Percentiles rank a stretch among this genome's conserved stretches.
These are phyloP conservation scores for Pogonophryne albipinna DNA, from an alignment of 2,797 vertebrate genomes.

Conservation along the genomic window DNA sequence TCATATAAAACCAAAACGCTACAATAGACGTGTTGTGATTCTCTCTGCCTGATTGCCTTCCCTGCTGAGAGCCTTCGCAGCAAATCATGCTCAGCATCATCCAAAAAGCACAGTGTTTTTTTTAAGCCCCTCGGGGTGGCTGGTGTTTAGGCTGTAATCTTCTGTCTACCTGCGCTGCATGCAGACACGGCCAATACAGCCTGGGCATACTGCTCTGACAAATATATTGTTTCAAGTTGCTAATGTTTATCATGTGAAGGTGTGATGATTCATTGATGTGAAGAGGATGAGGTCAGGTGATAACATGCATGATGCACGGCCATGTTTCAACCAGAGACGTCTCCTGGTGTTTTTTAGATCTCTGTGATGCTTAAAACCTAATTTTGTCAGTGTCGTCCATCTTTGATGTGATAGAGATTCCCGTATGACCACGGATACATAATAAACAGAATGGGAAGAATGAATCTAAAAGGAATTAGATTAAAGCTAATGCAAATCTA, in stretches of 20 bases:
- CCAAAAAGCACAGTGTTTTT: conserved; percentile 19
- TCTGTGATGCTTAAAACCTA: neutral
- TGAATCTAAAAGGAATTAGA: neutral
- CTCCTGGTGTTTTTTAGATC: neutral
- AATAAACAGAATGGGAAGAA: neutral
- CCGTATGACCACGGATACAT: neutral
- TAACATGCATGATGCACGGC: neutral
- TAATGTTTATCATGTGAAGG: conserved; percentile 7
- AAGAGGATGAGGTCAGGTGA: conserved; percentile 17
- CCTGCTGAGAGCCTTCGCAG: conserved; percentile 55
- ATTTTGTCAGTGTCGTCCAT: neutral
- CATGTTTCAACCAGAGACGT: neutral
- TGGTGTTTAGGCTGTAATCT: conserved; percentile 28
- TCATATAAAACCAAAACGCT: conserved; percentile 28
- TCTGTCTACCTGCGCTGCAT: conserved; percentile 4
- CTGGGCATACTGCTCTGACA: neutral
- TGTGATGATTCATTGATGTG: conserved; percentile 25
- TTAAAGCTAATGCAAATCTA: too few species aligned
- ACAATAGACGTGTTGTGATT: conserved; percentile 48
- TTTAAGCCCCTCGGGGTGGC: conserved; percentile 17
- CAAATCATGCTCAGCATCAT: conserved; percentile 41
- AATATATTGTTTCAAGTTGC: conserved; percentile 5
- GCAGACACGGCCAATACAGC: neutral
- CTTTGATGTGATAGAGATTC: neutral
- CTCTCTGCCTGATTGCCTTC: conserved; percentile 55